phyloP scores from a whole-genome alignment of 2,888 invertebrate genomes.

The Brassicogethes aeneus region DNA sequence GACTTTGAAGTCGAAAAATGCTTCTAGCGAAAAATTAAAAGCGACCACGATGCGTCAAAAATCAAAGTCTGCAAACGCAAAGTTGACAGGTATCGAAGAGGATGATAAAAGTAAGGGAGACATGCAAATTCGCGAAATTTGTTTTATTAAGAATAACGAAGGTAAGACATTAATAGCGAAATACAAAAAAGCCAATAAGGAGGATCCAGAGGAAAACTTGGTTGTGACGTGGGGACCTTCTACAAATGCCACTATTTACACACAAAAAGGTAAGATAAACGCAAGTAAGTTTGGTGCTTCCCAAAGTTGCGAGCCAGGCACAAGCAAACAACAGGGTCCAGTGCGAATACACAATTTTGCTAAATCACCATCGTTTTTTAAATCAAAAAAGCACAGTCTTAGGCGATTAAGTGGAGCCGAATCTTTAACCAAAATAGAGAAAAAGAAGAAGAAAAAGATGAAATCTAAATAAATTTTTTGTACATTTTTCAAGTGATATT shows the following conservation, averaged over 20 bases:
- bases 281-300: constrained; percentile 9
- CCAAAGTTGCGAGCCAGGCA: constrained; percentile 22
- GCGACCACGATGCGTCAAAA: constrained; percentile 6
- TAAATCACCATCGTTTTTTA: constrained; percentile 24
- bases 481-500: constrained; percentile 19
- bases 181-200: constrained; percentile 25
- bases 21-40: constrained; percentile 12
- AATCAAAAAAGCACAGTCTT: constrained; percentile 30
- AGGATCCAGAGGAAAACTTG: constrained; percentile 30
- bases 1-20: constrained; percentile 23
- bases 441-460: constrained; percentile 35
- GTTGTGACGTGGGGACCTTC: constrained; percentile 34
- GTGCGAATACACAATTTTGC: constrained; percentile 35
- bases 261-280: constrained; percentile 17
- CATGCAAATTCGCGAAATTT: constrained; percentile 34
- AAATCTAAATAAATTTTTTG: constrained; percentile 18
- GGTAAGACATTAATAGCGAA: constrained; percentile 37
- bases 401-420: constrained; percentile 29
- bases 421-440: constrained; percentile 29
- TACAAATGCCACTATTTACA: constrained; percentile 29
- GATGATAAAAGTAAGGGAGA: constrained; percentile 12
- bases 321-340: constrained; percentile 24
- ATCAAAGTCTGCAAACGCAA: constrained; percentile 7
- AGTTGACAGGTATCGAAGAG: constrained; percentile 10
- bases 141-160: constrained; percentile 33